Conservation (phyloP, 2,888 invertebrate genomes). For the Acronicta leporina region DNA sequence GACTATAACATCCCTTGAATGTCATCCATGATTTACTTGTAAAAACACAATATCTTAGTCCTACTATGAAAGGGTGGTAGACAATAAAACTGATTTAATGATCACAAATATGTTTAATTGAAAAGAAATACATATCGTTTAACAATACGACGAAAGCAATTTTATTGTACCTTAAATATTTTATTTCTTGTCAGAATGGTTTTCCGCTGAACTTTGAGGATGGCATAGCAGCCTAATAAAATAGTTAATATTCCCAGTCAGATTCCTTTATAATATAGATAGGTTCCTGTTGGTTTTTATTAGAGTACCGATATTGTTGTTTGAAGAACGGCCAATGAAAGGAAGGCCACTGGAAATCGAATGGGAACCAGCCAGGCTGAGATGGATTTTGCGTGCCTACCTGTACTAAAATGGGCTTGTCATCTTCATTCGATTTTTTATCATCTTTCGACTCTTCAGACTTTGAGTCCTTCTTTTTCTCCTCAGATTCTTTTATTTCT, state of each 20-base stretch:
- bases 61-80: no score
- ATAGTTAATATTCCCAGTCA: slow-evolving; percentile 5
- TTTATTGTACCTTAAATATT: no score
- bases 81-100: no score
- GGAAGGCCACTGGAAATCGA: neutral
- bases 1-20: no score
- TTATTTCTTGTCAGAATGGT: no score
- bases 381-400: neutral
- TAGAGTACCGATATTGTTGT: neutral
- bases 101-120: no score
- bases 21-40: no score
- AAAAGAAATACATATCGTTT: no score
- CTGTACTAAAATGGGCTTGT: slow-evolving; percentile 9
- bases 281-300: slow-evolving; percentile 1
- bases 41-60: no score
- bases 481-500: slow-evolving; percentile 10
- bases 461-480: slow-evolving; percentile 13
- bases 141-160: no score
- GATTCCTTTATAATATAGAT: slow-evolving; percentile 24
- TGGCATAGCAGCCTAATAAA: neutral
- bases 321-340: slow-evolving; percentile 11
- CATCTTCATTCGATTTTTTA: neutral
- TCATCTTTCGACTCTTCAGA: slow-evolving; percentile 14
- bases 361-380: neutral
- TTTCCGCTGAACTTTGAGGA: neutral